phyloP scores from a whole-genome alignment of 2,113 vertebrate genomes.

The Gila orcuttii region DNA sequence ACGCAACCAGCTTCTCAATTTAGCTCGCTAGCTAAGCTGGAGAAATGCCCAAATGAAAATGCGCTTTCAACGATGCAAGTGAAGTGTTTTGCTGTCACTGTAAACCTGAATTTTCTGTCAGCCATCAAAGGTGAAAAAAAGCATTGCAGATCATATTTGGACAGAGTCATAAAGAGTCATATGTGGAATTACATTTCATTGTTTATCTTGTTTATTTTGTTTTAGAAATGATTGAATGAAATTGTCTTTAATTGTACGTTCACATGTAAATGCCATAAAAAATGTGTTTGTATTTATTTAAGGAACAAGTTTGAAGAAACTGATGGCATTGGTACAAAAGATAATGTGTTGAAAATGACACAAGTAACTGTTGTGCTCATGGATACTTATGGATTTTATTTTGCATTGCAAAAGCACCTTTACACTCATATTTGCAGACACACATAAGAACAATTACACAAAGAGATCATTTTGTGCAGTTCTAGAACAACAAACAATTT shows the following conservation, averaged over 20 bases:
- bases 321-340: not conserved
- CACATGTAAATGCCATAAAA: no score
- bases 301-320: not conserved
- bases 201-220: not conserved
- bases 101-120: not conserved
- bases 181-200: not conserved
- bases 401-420: not conserved
- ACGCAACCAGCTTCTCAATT: slow-evolving; percentile 17
- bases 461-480: not conserved
- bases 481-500: not conserved
- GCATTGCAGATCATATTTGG: not conserved
- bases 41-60: not conserved
- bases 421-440: not conserved
- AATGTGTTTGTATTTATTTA: no score
- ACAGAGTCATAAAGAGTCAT: not conserved
- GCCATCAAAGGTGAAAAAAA: not conserved
- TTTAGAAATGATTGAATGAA: not conserved
- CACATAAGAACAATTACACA: not conserved
- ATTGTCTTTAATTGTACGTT: no score
- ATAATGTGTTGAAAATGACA: not conserved
- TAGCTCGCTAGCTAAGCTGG: not conserved
- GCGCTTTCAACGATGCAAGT: not conserved
- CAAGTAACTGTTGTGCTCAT: not conserved
- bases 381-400: not conserved
- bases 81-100: slow-evolving; percentile 8